Evolutionary conservation across 2,888 invertebrate genomes (phyloP), one percentile per base, ranked within the genome.

Genomic region (Elmis aenea): DNA sequence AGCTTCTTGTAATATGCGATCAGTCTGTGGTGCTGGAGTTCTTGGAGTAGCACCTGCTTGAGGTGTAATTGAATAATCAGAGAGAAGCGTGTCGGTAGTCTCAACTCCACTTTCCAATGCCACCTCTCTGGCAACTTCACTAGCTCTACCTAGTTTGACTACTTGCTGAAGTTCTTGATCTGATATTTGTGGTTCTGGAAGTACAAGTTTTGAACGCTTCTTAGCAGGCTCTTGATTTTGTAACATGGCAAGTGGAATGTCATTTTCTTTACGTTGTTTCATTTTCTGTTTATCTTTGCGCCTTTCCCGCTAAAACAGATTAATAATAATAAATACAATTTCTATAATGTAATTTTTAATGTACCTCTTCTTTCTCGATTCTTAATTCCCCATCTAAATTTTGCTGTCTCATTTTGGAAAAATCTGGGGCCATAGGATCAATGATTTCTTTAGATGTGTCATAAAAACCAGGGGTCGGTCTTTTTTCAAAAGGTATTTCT

Each of bases 401-500:
- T 57, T 95, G 93, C 54, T 94, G 93, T 1, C 93, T 71, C 61
- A 96, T 79, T 49, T 86, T 76, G 6, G 86, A 83, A 63, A 95
- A 96, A 69, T 96, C 89, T 0, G 90, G 87, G 3, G 89, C 87
- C 67, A 86, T 77, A 0, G 91, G 90, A 61, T 94, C 92, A 15
- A 91, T 83, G 1, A 76, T 74, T 66, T 99, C 97, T 41, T 81
- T 83, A 0, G 89, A 81, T 0, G 97, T 96, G 64, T 99, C 95
- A 62, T 94, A 93, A 68, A 99, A 97, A 1, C 99, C 97, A 6
- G 81, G 58, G 0, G 93, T 85, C 0, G 96, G 94, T 21, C 80
- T 77, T 69, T 97, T 96, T 62, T 97, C 96, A 67, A 99, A 99
- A 0, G 99, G 95, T 52, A 99, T 86, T 70, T 99, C 99, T 0